A percentile compares a stretch with the other conserved stretches of the same genome.
These are phyloP conservation scores for Nerophis ophidion DNA, from an alignment of 2,113 vertebrate genomes.

Conservation along the genomic window DNA sequence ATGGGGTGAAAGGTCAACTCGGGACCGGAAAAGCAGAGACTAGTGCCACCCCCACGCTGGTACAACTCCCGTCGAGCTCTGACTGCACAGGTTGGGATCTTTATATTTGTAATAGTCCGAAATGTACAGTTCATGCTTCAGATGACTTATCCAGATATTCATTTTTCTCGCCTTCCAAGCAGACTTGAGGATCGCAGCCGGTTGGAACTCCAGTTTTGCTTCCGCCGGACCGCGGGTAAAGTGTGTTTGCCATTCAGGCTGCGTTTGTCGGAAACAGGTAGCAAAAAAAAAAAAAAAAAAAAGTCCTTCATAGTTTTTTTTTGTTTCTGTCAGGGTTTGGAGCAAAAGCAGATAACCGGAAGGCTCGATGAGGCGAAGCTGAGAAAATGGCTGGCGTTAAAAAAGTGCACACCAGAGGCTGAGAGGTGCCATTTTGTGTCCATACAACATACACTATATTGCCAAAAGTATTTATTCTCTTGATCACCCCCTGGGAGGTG, in stretches of 20 bases:
- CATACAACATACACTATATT: not conserved
- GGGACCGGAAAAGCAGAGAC: constrained; percentile 35
- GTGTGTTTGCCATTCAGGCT: not conserved
- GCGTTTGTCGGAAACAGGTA: not conserved
- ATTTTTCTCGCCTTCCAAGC: constrained; percentile 6
- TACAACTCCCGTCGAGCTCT: constrained; percentile 46
- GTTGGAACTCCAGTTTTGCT: constrained; percentile 61
- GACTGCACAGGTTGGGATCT: constrained; percentile 35
- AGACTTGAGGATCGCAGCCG: constrained; percentile 63
- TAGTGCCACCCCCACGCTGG: constrained; percentile 37
- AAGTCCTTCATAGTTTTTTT: not conserved
- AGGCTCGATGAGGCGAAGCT: constrained; percentile 48
- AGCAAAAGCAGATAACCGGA: constrained; percentile 26
- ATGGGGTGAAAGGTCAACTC: constrained; percentile 51
- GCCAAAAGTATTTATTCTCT: too few species aligned
- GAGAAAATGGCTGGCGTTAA: constrained; percentile 43
- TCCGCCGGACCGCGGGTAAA: constrained; percentile 47
- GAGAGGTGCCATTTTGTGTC: constrained; percentile 27
- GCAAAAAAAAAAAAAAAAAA: not conserved
- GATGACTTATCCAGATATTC: not conserved
- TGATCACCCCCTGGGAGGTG: too few species aligned
- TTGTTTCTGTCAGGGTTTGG: constrained; percentile 18
- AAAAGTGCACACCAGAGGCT: constrained; percentile 8
- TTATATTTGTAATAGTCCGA: not conserved
- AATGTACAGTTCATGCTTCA: not conserved